Base-by-base conservation (phyloP, 2,888 invertebrate species). In the Acanthococcus lagerstroemiae region DNA sequence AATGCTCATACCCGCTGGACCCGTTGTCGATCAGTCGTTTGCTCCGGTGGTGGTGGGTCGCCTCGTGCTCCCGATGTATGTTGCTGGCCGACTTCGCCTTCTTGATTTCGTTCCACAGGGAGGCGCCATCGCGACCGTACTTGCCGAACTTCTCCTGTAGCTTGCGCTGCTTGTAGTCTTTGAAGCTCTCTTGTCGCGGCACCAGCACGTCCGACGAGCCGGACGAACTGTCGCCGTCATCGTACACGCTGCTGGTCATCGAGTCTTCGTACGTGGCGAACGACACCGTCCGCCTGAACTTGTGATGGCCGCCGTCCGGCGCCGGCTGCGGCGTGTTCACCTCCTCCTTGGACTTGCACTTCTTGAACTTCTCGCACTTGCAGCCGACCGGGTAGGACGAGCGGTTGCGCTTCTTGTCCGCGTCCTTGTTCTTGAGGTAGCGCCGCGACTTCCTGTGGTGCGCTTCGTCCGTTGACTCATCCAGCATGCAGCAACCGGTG, bases 191-290 rank as follows among this genome's bases (percentile, higher is more conserved):
- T 46, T 56, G 66, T 17, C 46, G 30, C n/a, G 22, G n/a, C 2
- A 15, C 9, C n/a, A n/a, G n/a, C 3, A 44, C 37, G 44, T 24
- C 9, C 21, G 63, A 56, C 30, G 46, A 45, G 25, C 21, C 45
- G n/a, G 55, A 55, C 24, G 56, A 46, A 30, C 56, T 48, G 9
- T 45, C 55, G 15, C 45, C 55, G 9, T 65, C 45, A 19, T 66
- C 66, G 66, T 56, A 65, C 44, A 55, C 21, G 12, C 55, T 55
- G 55, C 55, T 65, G 26, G 65, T 65, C 22, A 55, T 15, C 7
- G 55, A 65, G 24, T 66, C 66, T 6, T 65, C 55, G 56, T 45
- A 55, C 26, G n/a, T 54, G 27, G 56, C 66, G 15, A 66, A 56
- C 5, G 66, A 66, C 17, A 66, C 66, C 21, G 66, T 55, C 12